These are phyloP conservation scores for Priocnemis perturbator DNA, from an alignment of 2,888 invertebrate species.

Conservation along the genomic window DNA sequence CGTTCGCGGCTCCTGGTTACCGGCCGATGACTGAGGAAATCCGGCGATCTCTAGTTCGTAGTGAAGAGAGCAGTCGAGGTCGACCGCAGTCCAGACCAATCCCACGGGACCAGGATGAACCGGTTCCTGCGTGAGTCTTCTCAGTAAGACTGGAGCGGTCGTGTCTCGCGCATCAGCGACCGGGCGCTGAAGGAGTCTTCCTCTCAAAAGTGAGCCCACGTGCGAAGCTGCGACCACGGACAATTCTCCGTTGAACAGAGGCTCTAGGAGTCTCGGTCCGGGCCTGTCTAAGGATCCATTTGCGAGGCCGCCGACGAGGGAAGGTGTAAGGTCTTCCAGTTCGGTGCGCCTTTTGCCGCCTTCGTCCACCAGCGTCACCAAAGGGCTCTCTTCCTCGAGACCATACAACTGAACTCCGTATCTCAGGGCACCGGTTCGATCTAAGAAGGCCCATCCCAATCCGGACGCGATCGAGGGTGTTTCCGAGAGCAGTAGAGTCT, in stretches of 20 bases:
- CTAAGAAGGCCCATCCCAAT: conserved; percentile 86
- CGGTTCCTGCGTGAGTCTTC: conserved; percentile 73
- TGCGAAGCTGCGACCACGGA: conserved; percentile 83
- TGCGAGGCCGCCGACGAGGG: conserved; percentile 79
- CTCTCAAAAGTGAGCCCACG: conserved; percentile 80
- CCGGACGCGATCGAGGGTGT: conserved; percentile 79
- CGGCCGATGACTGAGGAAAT: conserved; percentile 56
- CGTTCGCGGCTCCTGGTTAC: conserved; percentile 69
- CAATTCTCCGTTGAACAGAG: conserved; percentile 88
- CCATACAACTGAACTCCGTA: conserved; percentile 80
- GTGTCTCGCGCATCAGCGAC: conserved; percentile 86
- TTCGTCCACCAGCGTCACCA: conserved; percentile 83
- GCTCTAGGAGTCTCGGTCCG: conserved; percentile 88
- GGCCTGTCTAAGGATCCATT: conserved; percentile 87
- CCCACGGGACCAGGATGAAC: conserved; percentile 79
- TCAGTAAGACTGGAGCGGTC: conserved; percentile 81
- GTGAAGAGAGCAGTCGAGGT: conserved; percentile 87
- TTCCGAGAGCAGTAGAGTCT: conserved; percentile 80
- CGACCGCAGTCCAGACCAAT: conserved; percentile 89
- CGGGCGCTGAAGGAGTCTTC: conserved; percentile 82
- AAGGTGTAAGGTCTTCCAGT: conserved; percentile 83
- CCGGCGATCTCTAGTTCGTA: conserved; percentile 83
- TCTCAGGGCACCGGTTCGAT: conserved; percentile 85
- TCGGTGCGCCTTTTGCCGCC: conserved; percentile 84
- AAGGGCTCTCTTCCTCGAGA: conserved; percentile 75